Evolutionary conservation across 2,113 vertebrate genomes (phyloP).

Genomic region (Aythya baeri): DNA sequence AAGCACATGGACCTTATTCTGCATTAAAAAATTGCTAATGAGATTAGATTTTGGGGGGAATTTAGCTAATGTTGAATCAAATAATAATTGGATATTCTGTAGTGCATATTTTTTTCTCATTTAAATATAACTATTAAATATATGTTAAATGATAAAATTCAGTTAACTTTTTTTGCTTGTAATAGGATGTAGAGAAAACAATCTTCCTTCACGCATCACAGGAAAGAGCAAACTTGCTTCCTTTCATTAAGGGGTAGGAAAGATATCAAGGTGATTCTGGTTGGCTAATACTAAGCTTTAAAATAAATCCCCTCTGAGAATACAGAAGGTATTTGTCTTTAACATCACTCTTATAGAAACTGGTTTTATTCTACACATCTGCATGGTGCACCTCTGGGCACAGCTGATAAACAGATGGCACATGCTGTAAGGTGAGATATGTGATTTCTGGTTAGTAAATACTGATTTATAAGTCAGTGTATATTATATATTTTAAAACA

Average conservation of each 20-base stretch:
- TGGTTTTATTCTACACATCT: neutral
- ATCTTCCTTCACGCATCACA: neutral
- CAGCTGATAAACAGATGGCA: neutral
- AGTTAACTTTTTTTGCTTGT: neutral
- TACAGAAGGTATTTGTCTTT: neutral
- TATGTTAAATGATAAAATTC: neutral
- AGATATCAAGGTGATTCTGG: neutral
- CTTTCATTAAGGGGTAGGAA: neutral
- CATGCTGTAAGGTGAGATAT: neutral
- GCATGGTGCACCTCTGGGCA: neutral
- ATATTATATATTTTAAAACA: neutral
- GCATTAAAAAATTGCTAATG: conserved; percentile 36
- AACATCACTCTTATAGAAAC: neutral
- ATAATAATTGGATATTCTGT: conserved; percentile 6
- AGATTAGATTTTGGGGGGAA: conserved; percentile 10
- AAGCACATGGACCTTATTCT: neutral
- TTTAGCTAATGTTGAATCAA: conserved; percentile 16
- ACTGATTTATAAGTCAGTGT: neutral
- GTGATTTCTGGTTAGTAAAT: neutral
- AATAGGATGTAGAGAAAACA: neutral
- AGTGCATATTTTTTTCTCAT: neutral
- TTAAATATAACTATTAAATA: neutral
- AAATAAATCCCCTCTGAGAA: neutral
- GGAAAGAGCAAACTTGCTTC: neutral
- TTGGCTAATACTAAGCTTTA: neutral